Percentiles rank a stretch among this genome's conserved stretches.
Evolutionary conservation across 2,888 invertebrate genomes (phyloP).

Genomic region (Hermaeophaga mercurialis): DNA sequence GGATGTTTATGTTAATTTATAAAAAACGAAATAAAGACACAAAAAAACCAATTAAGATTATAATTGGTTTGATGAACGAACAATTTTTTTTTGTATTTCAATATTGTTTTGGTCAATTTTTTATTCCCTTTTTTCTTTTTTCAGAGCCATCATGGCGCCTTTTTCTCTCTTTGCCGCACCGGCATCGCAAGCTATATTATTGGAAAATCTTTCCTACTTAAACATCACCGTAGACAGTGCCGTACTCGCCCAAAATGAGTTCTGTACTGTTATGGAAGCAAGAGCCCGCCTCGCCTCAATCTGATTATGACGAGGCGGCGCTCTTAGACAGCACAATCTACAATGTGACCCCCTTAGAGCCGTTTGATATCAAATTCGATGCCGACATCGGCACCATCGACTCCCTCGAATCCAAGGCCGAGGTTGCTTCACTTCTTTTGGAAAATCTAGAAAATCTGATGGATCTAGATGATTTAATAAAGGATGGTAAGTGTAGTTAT

Average conservation of each 20-base stretch:
- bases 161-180: conserved; percentile 65
- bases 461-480: conserved; percentile 68
- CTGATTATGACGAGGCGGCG: conserved; percentile 50
- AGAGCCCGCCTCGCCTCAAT: conserved; percentile 62
- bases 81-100: too few species aligned
- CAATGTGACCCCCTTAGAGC: conserved; percentile 47
- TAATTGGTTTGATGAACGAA: too few species aligned
- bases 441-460: conserved; percentile 61
- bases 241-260: conserved; percentile 45
- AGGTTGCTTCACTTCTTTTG: conserved; percentile 68
- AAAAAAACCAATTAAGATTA: too few species aligned
- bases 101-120: too few species aligned
- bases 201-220: conserved; percentile 48
- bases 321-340: conserved; percentile 51
- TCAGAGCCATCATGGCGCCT: conserved; percentile 85
- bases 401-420: conserved; percentile 57
- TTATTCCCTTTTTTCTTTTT: too few species aligned
- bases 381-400: conserved; percentile 29
- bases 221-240: conserved; percentile 34
- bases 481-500: conserved; percentile 67
- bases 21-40: too few species aligned
- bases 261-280: conserved; percentile 58
- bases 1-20: too few species aligned
- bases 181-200: conserved; percentile 58
- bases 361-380: conserved; percentile 52